Conservation (phyloP, 2,797 vertebrate genomes). For the Alcedo quadribrachys region DNA sequence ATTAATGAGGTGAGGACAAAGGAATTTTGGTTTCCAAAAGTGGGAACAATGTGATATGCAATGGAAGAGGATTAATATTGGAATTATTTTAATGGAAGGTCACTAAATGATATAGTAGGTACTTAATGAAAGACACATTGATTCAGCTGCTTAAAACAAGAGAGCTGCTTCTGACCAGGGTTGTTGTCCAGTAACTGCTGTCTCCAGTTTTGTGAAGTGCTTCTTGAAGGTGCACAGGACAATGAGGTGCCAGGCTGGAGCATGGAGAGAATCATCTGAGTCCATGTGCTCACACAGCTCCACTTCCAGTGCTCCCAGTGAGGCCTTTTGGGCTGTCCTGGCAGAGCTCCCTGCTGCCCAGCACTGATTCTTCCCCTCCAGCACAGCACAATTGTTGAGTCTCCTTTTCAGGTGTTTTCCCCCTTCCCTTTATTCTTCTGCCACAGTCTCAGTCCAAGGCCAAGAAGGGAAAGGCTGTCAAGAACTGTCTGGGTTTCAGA, state of each 20-base stretch:
- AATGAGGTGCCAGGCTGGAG: background rate
- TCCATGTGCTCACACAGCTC: fast-evolving
- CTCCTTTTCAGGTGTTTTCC: background rate
- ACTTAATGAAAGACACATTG: background rate
- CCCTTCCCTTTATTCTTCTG: background rate
- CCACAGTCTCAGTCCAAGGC: background rate
- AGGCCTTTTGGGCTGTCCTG: background rate
- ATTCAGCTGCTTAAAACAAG: background rate
- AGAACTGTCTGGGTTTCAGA: background rate
- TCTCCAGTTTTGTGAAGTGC: background rate
- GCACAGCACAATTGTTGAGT: background rate
- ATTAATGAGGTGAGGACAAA: background rate
- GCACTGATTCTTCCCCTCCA: background rate
- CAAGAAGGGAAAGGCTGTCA: background rate
- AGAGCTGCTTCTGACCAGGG: background rate
- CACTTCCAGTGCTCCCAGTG: fast-evolving
- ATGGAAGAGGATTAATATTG: background rate
- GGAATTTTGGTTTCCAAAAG: background rate
- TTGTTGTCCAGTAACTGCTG: background rate
- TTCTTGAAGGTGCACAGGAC: background rate
- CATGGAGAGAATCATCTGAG: fast-evolving
- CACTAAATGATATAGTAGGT: background rate
- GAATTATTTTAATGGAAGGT: background rate
- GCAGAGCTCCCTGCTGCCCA: background rate
- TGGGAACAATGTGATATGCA: fast-evolving